Base-by-base conservation (phyloP, 2,113 vertebrate species). In the Piprites chloris region DNA sequence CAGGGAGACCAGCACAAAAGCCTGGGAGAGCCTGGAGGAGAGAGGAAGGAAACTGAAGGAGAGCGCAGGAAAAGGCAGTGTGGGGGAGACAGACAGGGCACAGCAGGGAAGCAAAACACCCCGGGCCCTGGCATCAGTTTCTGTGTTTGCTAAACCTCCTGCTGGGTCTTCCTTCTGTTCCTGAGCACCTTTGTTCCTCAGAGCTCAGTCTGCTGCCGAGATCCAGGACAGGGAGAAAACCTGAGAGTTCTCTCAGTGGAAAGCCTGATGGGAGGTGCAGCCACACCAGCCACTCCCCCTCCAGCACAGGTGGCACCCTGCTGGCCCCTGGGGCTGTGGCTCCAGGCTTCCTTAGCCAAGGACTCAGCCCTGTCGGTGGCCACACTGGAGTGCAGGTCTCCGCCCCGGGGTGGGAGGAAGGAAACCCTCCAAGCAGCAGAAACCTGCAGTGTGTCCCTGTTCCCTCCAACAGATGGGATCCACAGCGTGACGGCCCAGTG, bases 401-500 rank as follows among this genome's bases (percentile, higher is more conserved):
- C 89, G 37, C 35, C 19, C 30, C 1, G 2, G 47, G 49, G 10
- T 41, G 23, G 67, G 68, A 80, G 50, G 53, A 24, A 75, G 33
- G 41, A 76, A 44, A 37, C 11, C 5, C 19, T 80, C 41, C 27
- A 37, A n/a, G 16, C 41, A 83, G 56, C 56, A 92, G 33, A 93
- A 58, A 68, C 59, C 49, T 71, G 18, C 76, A 93, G 59, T 4
- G 0, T 75, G 44, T 77, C 32, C 66, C 50, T 55, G 56, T 39
- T 92, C 46, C 66, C 32, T 52, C 74, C 65, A 22, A 14, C 98
- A 99, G 99, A 99, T 7, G 99, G 99, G 16, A 97, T 99, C 94
- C 99, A 99, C 97, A 99, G 99, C 2, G 98, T 99, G 90, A 99
- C 99, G 0, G 99, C 99, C 5, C 99, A 99, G 97, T 99, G 99